Conservation (phyloP, 1,140 invertebrate genomes). For the Catajapyx aquilonaris region DNA sequence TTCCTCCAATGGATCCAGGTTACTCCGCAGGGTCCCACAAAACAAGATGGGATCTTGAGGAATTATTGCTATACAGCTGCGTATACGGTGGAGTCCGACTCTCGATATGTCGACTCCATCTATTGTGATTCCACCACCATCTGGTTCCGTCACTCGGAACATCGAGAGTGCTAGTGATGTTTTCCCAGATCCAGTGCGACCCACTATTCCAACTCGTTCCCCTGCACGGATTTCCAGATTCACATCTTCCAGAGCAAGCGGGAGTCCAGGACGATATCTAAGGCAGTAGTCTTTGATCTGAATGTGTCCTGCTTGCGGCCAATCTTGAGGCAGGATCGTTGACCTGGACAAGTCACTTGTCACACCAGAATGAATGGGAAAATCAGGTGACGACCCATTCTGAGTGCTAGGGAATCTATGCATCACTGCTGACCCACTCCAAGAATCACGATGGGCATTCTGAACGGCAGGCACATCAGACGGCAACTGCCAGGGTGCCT, state of each 20-base stretch:
- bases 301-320: slow-evolving; percentile 23
- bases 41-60: slow-evolving; percentile 25
- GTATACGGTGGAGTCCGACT: slow-evolving; percentile 23
- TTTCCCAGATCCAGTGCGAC: slow-evolving; percentile 25
- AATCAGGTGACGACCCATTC: no score
- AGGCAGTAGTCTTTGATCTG: slow-evolving; percentile 20
- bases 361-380: no score
- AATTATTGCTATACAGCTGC: slow-evolving; percentile 20
- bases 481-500: no score
- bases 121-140: slow-evolving; percentile 14
- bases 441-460: no score
- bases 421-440: no score
- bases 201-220: slow-evolving; percentile 30
- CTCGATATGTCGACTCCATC: slow-evolving; percentile 19
- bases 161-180: slow-evolving; percentile 17
- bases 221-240: slow-evolving; percentile 22
- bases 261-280: slow-evolving; percentile 21
- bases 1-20: slow-evolving; percentile 25
- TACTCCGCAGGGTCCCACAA: slow-evolving; percentile 21
- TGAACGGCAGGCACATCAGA: no score
- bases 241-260: slow-evolving; percentile 20
- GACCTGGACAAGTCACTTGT: no score
- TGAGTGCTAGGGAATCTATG: no score
- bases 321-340: no score
- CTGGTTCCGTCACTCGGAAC: slow-evolving; percentile 15